These are phyloP conservation scores for Drosophila flavopinicola DNA, from an alignment of 2,888 invertebrate species.

Conservation along the genomic window DNA sequence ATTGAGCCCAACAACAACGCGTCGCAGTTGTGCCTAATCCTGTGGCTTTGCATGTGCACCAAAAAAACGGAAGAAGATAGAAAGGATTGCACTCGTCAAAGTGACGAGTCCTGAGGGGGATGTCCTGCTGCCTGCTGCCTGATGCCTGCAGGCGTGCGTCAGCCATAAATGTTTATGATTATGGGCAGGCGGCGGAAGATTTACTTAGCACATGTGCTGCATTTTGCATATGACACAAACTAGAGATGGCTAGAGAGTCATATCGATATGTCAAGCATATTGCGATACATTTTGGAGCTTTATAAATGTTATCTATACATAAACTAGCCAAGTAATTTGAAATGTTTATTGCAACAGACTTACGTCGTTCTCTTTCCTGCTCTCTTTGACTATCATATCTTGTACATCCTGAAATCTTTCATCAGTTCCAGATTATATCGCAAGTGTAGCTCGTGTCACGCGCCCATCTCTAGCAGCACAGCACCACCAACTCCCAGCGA, in stretches of 20 bases:
- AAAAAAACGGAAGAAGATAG: constrained; percentile 10
- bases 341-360: no score
- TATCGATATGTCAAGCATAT: not conserved
- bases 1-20: constrained; percentile 57
- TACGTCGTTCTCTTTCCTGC: no score
- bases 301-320: no score
- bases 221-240: constrained; percentile 63
- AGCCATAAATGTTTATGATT: constrained; percentile 84
- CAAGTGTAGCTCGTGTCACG: constrained; percentile 3
- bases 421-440: not conserved
- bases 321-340: no score
- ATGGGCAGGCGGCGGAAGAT: constrained; percentile 79
- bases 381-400: no score
- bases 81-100: constrained; percentile 75
- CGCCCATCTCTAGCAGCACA: constrained; percentile 39
- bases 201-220: constrained; percentile 79
- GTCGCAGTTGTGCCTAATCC: constrained; percentile 78
- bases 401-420: no score
- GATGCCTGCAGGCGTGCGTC: constrained; percentile 68
- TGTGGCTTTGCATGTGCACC: constrained; percentile 70
- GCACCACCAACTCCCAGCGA: constrained; percentile 51
- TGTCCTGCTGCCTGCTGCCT: constrained; percentile 60
- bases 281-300: not conserved
- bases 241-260: constrained; percentile 47
- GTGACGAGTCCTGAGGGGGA: constrained; percentile 58